Evolutionary conservation across 2,888 invertebrate genomes (phyloP).

Genomic region (Drosophila borealis): DNA sequence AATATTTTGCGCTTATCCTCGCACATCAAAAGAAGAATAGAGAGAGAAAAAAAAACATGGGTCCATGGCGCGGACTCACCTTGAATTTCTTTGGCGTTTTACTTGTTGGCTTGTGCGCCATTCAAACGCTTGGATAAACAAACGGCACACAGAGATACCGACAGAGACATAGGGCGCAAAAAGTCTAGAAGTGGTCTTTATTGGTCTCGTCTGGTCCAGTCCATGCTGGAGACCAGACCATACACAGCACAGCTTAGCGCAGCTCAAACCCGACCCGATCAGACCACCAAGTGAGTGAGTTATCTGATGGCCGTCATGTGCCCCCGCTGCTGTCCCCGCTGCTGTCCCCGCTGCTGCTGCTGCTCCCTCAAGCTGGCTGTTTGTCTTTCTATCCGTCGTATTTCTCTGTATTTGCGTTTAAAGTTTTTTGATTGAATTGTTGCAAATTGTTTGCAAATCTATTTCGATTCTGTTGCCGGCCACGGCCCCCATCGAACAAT

Average conservation of each 20-base stretch:
- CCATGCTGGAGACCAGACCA: slow-evolving; percentile 29
- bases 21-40: slow-evolving; percentile 50
- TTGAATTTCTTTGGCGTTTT: slow-evolving; percentile 71
- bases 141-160: slow-evolving; percentile 56
- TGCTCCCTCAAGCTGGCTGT: slow-evolving; percentile 24
- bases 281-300: slow-evolving; percentile 80
- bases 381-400: slow-evolving; percentile 40
- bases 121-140: slow-evolving; percentile 77
- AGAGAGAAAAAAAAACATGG: slow-evolving; percentile 14
- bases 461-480: slow-evolving; percentile 61
- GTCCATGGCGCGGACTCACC: slow-evolving; percentile 61
- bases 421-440: slow-evolving; percentile 84
- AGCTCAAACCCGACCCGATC: slow-evolving; percentile 7
- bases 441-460: slow-evolving; percentile 82
- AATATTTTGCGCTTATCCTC: slow-evolving; percentile 77
- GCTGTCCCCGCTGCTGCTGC: slow-evolving; percentile 22
- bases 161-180: slow-evolving; percentile 60
- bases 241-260: slow-evolving; percentile 11
- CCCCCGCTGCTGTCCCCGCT: slow-evolving; percentile 32
- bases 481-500: slow-evolving; percentile 69
- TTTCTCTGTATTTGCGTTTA: slow-evolving; percentile 73
- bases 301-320: slow-evolving; percentile 77
- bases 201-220: slow-evolving; percentile 53
- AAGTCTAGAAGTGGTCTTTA: slow-evolving; percentile 64
- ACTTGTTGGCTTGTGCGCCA: slow-evolving; percentile 59